A percentile compares a stretch with the other conserved stretches of the same genome.
These are phyloP conservation scores for Chiloscyllium punctatum DNA, from an alignment of 2,797 vertebrate species.

Conservation along the genomic window DNA sequence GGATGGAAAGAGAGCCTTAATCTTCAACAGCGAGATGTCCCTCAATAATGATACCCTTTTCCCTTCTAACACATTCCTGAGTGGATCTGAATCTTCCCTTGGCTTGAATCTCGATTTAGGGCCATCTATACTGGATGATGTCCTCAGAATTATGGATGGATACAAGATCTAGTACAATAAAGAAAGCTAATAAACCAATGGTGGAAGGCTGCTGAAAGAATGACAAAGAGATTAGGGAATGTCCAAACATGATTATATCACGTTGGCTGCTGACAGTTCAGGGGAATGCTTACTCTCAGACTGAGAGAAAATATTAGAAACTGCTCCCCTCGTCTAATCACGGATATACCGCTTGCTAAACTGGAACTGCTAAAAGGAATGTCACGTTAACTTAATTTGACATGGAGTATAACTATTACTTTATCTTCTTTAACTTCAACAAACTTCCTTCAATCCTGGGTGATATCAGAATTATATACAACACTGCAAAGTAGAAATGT, in stretches of 20 bases:
- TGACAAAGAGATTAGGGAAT: background rate
- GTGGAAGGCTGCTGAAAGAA: background rate
- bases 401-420: background rate
- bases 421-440: background rate
- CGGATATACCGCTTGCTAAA: background rate
- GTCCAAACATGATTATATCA: background rate
- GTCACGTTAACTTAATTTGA: background rate
- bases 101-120: conserved; percentile 68
- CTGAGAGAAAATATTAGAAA: background rate
- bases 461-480: background rate
- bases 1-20: conserved; percentile 57
- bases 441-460: background rate
- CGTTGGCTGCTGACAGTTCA: background rate
- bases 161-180: conserved; percentile 53
- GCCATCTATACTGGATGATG: conserved; percentile 73
- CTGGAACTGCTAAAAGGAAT: background rate
- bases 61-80: conserved; percentile 57
- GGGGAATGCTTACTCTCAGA: background rate
- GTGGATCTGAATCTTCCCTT: conserved; percentile 59
- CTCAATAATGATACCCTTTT: conserved; percentile 66
- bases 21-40: conserved; percentile 63
- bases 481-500: background rate
- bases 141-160: conserved; percentile 73
- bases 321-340: no score
- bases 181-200: no score